Percentiles rank a stretch among this genome's conserved stretches.
Conservation (phyloP, 2,888 invertebrate genomes). For the Lissonota sp. region DNA sequence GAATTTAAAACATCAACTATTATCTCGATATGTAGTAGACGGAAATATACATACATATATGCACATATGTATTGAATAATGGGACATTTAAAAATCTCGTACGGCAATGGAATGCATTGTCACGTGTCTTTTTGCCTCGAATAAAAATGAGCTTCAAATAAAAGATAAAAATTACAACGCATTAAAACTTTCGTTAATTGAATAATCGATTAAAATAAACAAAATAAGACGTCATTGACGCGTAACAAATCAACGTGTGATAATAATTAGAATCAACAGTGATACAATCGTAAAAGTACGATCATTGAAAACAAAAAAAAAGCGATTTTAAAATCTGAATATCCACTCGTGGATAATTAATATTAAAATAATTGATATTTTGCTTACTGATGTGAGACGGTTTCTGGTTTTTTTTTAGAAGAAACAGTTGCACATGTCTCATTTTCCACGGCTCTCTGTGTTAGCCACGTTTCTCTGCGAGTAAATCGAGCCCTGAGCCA, state of each 20-base stretch:
- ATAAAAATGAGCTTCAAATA: conserved; percentile 20
- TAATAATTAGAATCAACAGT: conserved; percentile 44
- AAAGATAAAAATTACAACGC: conserved; percentile 14
- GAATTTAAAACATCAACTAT: conserved; percentile 48
- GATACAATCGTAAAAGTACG: conserved; percentile 31
- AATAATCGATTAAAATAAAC: conserved; percentile 9
- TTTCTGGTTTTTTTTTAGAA: conserved; percentile 64
- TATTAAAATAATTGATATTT: conserved; percentile 7
- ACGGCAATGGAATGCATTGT: conserved; percentile 50
- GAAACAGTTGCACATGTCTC: conserved; percentile 81
- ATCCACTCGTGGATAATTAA: conserved; percentile 33
- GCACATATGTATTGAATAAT: conserved; percentile 23
- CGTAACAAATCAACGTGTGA: conserved; percentile 41
- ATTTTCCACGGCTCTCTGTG: conserved; percentile 85
- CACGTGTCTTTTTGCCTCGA: conserved; percentile 8
- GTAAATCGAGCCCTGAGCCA: conserved; percentile 93
- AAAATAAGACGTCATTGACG: conserved; percentile 26
- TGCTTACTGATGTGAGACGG: conserved; percentile 4
- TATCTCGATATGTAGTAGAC: conserved; percentile 71
- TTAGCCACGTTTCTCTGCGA: conserved; percentile 86
- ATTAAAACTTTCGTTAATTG: conserved; percentile 5
- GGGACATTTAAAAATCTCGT: conserved; percentile 32
- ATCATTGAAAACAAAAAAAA: conserved; percentile 32
- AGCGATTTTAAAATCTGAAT: conserved; percentile 39
- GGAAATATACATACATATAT: conserved; percentile 60